phyloP scores from a whole-genome alignment of 2,888 invertebrate species.

The Lepas anatifera region DNA sequence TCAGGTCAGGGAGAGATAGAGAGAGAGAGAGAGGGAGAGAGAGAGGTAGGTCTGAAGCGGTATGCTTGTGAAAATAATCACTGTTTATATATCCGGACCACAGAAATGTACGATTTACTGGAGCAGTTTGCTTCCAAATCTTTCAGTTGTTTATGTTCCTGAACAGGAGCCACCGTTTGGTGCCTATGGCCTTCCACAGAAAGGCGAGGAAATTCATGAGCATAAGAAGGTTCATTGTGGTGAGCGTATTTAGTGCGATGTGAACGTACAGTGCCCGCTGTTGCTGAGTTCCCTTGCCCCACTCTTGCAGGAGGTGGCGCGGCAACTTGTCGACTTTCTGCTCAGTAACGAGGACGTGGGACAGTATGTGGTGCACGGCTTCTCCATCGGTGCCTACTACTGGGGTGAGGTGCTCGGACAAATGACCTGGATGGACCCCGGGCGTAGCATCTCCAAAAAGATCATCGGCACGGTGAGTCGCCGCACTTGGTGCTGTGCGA shows the following conservation, averaged over 20 bases:
- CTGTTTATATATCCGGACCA: too few relatives aligned
- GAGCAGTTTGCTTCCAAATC: background rate
- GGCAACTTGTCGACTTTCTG: background rate
- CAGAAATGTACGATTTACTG: too few relatives aligned
- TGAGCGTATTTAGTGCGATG: background rate
- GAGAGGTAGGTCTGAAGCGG: too few relatives aligned
- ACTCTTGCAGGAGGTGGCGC: background rate
- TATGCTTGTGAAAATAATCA: too few relatives aligned
- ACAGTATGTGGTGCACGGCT: background rate
- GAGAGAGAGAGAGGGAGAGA: too few relatives aligned
- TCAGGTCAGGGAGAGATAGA: background rate
- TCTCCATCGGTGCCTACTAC: conserved; percentile 5
- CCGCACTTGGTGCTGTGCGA: too few relatives aligned
- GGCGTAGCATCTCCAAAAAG: background rate
- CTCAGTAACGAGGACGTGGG: background rate
- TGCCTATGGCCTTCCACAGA: background rate
- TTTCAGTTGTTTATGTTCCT: background rate
- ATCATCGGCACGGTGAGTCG: background rate
- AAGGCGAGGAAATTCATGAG: background rate
- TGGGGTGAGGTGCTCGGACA: background rate
- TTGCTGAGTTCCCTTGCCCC: background rate
- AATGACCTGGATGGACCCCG: background rate
- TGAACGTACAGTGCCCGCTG: background rate
- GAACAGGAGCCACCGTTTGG: background rate
- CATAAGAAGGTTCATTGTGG: background rate